Evolutionary conservation across 2,797 vertebrate species (phyloP).

Genomic region (Poecilia wingei): DNA sequence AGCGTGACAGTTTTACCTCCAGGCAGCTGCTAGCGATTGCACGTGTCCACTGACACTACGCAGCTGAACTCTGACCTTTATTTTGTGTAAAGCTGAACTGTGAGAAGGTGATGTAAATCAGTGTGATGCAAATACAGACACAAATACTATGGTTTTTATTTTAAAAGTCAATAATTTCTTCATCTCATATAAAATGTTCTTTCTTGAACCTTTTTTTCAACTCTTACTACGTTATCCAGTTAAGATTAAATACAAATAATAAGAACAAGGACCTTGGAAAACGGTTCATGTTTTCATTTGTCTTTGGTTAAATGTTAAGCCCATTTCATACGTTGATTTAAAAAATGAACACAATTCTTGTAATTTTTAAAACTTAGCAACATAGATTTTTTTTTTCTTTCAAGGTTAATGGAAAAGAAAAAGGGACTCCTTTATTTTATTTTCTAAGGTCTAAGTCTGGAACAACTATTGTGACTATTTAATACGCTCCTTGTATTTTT

Average conservation of each 20-base stretch:
- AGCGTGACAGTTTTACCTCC: slow-evolving; percentile 55
- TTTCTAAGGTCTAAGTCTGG: too few species aligned
- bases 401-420: background rate
- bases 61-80: background rate
- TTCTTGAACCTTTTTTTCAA: background rate
- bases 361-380: background rate
- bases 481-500: too few species aligned
- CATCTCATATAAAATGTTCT: background rate
- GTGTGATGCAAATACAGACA: background rate
- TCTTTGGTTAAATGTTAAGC: background rate
- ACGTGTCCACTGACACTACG: slow-evolving; percentile 48
- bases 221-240: background rate
- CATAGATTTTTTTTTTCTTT: background rate
- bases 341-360: background rate
- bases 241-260: background rate
- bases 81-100: background rate
- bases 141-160: background rate
- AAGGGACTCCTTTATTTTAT: background rate
- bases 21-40: slow-evolving; percentile 44
- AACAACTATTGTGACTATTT: too few species aligned
- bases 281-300: background rate
- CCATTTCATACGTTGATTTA: background rate
- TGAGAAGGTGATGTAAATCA: background rate
- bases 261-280: background rate
- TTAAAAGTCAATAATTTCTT: background rate